Percentiles rank a stretch among this genome's conserved stretches.
Conservation (phyloP, 1,140 invertebrate genomes). For the Papilio dardanus region DNA sequence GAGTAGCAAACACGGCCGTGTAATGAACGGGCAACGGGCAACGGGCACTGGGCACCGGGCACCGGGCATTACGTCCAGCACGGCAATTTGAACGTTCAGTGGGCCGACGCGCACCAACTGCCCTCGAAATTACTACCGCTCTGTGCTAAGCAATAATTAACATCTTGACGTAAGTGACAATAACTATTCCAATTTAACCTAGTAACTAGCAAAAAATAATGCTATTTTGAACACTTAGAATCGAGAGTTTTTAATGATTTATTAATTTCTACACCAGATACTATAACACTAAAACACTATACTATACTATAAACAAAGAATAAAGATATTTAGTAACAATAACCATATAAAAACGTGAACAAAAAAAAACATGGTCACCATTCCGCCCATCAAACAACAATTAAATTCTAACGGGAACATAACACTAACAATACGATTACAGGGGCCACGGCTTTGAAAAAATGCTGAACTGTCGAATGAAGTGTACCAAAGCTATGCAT, state of each 20-base stretch:
- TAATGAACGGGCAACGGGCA: conserved; percentile 64
- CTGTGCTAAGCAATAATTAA: conserved; percentile 41
- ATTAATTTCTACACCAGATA: not conserved
- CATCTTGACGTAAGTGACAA: not conserved
- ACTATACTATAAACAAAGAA: no score
- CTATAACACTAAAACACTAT: not conserved
- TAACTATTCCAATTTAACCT: not conserved
- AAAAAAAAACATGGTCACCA: not conserved
- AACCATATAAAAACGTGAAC: not conserved
- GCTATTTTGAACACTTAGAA: no score
- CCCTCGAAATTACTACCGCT: conserved; percentile 71
- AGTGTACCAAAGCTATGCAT: conserved; percentile 37
- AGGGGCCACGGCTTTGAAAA: not conserved
- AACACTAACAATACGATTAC: conserved; percentile 18
- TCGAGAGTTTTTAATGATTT: not conserved
- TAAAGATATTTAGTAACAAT: no score
- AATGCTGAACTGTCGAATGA: conserved; percentile 22
- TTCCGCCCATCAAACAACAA: conserved; percentile 16
- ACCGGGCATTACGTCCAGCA: conserved; percentile 61
- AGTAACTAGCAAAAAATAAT: not conserved
- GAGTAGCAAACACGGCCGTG: conserved; percentile 66
- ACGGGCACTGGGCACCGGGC: conserved; percentile 49
- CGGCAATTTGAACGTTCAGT: conserved; percentile 78
- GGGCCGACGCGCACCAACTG: conserved; percentile 67
- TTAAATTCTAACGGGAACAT: conserved; percentile 29